phyloP scores from a whole-genome alignment of 1,140 invertebrate species.

The Drosophila mojavensis region DNA sequence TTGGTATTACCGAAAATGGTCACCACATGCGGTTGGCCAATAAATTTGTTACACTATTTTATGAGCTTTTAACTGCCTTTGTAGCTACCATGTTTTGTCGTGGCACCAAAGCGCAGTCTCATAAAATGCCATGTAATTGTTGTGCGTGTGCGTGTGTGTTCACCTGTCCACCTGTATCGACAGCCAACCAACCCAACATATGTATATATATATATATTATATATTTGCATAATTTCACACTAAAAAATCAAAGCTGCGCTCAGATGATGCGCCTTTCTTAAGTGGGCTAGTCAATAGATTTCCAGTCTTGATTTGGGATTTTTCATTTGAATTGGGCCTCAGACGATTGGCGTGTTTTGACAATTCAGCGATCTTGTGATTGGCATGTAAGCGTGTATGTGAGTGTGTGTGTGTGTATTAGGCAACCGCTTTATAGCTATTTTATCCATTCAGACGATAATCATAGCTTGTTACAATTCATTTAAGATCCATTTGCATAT shows the following conservation, averaged over 20 bases:
- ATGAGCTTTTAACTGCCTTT: slow-evolving; percentile 79
- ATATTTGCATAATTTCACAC: slow-evolving; percentile 79
- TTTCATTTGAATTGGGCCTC: slow-evolving; percentile 14
- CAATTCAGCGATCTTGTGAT: slow-evolving; percentile 69
- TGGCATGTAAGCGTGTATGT: slow-evolving; percentile 63
- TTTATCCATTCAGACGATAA: slow-evolving; percentile 42
- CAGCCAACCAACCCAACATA: slow-evolving; percentile 7
- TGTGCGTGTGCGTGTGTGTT: slow-evolving; percentile 41
- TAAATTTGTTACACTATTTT: slow-evolving; percentile 80
- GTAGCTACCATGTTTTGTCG: slow-evolving; percentile 73
- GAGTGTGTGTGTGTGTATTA: slow-evolving; percentile 27
- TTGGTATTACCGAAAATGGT: neutral
- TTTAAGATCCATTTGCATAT: slow-evolving; percentile 75
- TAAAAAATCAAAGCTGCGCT: slow-evolving; percentile 37
- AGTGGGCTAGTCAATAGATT: slow-evolving; percentile 27
- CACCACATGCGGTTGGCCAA: slow-evolving; percentile 55
- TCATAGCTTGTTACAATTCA: slow-evolving; percentile 80
- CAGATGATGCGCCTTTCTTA: slow-evolving; percentile 42
- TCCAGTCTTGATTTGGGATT: slow-evolving; percentile 33
- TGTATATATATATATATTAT: slow-evolving; percentile 20
- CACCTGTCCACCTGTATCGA: slow-evolving; percentile 45
- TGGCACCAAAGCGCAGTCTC: slow-evolving; percentile 44
- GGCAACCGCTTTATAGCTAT: slow-evolving; percentile 52
- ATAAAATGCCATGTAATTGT: slow-evolving; percentile 66
- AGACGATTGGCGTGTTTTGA: slow-evolving; percentile 62